These are phyloP conservation scores for Aradus depressus DNA, from an alignment of 2,888 invertebrate genomes.

Conservation along the genomic window DNA sequence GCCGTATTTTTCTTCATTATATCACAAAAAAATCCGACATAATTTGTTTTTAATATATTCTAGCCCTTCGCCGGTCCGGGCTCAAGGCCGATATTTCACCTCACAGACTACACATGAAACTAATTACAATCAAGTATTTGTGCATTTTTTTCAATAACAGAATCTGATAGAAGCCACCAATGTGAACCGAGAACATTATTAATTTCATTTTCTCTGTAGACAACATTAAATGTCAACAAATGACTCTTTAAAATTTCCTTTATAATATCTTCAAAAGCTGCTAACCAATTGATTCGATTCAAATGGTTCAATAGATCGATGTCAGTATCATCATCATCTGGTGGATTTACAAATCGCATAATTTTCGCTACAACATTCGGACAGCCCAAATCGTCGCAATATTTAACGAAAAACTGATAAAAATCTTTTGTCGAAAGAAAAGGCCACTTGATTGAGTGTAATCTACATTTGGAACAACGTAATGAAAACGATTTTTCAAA, in stretches of 20 bases:
- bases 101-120: not conserved
- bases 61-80: too few relatives aligned
- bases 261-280: slow-evolving; percentile 42
- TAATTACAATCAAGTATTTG: not conserved
- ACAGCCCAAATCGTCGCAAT: slow-evolving; percentile 22
- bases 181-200: slow-evolving; percentile 16
- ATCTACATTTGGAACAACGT: slow-evolving; percentile 9
- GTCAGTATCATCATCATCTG: slow-evolving; percentile 34
- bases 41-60: too few relatives aligned
- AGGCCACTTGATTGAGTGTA: slow-evolving; percentile 20
- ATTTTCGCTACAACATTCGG: slow-evolving; percentile 29
- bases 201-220: slow-evolving; percentile 20
- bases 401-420: slow-evolving; percentile 18
- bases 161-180: slow-evolving; percentile 21
- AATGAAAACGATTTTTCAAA: slow-evolving; percentile 8
- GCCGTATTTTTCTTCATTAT: too few relatives aligned
- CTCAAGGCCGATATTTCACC: too few relatives aligned
- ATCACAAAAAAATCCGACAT: too few relatives aligned
- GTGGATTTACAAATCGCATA: slow-evolving; percentile 38
- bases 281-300: slow-evolving; percentile 41
- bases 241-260: slow-evolving; percentile 13
- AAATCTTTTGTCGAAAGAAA: slow-evolving; percentile 16
- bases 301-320: slow-evolving; percentile 38
- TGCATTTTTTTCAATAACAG: too few relatives aligned
- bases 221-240: slow-evolving; percentile 17